Conservation (phyloP, 2,113 vertebrate species). For the Heliornis fulica region DNA sequence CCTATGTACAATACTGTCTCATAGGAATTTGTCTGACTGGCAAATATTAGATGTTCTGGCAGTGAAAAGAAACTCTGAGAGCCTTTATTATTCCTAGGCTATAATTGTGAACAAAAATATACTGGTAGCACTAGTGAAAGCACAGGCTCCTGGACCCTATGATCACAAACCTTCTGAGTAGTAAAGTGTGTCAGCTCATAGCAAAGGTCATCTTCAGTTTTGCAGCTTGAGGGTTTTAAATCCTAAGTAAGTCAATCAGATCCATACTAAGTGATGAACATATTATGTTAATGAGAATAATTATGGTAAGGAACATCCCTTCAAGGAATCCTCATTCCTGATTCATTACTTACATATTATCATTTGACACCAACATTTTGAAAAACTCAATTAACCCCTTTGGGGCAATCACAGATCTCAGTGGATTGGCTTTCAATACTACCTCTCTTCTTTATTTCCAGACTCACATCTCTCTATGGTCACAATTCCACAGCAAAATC, state of each 20-base stretch:
- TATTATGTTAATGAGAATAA: constrained; percentile 32
- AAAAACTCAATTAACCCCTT: not conserved
- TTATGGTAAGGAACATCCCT: constrained; percentile 39
- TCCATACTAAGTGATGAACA: not conserved
- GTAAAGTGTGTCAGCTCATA: not conserved
- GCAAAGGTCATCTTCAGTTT: not conserved
- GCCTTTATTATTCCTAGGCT: not conserved
- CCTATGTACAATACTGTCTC: not conserved
- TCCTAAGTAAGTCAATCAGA: constrained; percentile 15
- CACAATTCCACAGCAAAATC: not conserved
- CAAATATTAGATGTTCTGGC: not conserved
- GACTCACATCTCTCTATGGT: not conserved
- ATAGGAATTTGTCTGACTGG: not conserved
- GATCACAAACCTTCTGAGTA: not conserved
- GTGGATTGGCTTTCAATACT: not conserved
- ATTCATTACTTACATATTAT: not conserved
- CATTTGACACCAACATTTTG: constrained; percentile 7
- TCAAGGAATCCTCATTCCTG: constrained; percentile 16
- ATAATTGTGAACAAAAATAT: not conserved
- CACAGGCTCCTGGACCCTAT: accelerated
- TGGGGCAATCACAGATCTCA: not conserved
- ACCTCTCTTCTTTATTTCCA: not conserved
- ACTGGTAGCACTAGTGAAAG: not conserved
- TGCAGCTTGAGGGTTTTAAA: constrained; percentile 14
- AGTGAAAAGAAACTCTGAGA: not conserved